Evolutionary conservation across 2,888 invertebrate species (phyloP), one percentile per base, ranked within the genome.

Genomic region (Nephrocerus scutellatus): DNA sequence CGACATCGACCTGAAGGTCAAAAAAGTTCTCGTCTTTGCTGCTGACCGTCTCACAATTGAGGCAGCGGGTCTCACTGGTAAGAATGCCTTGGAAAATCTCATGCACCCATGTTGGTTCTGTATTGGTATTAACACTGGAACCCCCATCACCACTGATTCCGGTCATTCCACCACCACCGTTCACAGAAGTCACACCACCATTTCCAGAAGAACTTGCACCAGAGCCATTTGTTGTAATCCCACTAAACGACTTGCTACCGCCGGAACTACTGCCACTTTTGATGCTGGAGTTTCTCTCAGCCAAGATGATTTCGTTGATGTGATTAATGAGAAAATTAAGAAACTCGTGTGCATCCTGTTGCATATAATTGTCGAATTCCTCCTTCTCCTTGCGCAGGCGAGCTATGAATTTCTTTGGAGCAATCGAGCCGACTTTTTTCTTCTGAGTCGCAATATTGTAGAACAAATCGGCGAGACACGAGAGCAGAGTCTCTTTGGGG

Each of bases 341-440:
- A 74, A 99, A 99, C 68, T 99, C 98, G 68, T 99, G 98, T 32
- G 98, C 98, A 81, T 99, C 98, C 72, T 98, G 98, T 70, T 98
- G 97, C 89, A 96, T 92, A 63, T 96, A 98, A 70, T 99, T 99
- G 72, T 99, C 97, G 74, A 98, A 98, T 64, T 95, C 86, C 73
- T 95, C 96, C 77, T 98, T 98, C 74, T 98, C 97, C 73, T 97
- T 97, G 59, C 96, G 81, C 63, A 98, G 73, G 58, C 96, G 81
- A 51, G 96, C 92, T 62, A 99, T 97, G 72, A 99, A 99, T 69
- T 99, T 95, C 72, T 99, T 99, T 52, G 98, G 98, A 36, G 98
- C 97, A 64, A 99, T 93, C 16, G 96, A 96, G 41, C 98, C 98
- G 41, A 97, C 90, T 78, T 96, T 93, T 69, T 96, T 96, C 77